Percentiles rank a stretch among this genome's conserved stretches.
Evolutionary conservation across 2,888 invertebrate genomes (phyloP).

Genomic region (Phalera bucephala): DNA sequence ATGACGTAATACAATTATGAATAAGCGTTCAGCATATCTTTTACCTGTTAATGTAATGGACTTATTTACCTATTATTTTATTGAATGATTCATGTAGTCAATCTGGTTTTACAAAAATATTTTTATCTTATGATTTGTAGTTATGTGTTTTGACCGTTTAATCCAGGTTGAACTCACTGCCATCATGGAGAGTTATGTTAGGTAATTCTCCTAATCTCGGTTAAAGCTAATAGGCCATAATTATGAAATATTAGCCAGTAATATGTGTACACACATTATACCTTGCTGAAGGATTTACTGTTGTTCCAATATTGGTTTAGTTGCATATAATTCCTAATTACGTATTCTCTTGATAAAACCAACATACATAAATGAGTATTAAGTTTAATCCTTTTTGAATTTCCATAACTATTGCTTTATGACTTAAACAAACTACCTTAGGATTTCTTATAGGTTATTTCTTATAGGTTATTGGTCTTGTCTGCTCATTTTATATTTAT

Average conservation of each 20-base stretch:
- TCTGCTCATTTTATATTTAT: too few species aligned
- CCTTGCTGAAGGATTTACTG: conserved; percentile 42
- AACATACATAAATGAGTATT: conserved; percentile 13
- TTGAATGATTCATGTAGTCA: too few species aligned
- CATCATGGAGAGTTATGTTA: conserved; percentile 48
- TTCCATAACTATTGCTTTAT: too few species aligned
- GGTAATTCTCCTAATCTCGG: conserved; percentile 49
- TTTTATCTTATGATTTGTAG: conserved; percentile 45
- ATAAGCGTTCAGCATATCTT: too few species aligned
- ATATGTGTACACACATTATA: conserved; percentile 24
- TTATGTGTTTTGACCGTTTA: conserved; percentile 57
- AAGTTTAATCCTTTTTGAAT: conserved; percentile 11
- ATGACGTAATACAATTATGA: too few species aligned
- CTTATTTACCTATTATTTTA: too few species aligned
- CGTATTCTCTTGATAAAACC: conserved; percentile 5
- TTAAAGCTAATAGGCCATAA: conserved; percentile 43
- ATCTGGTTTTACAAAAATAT: too few species aligned
- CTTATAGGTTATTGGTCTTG: too few species aligned
- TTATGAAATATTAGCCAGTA: conserved; percentile 50
- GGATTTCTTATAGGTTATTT: too few species aligned
- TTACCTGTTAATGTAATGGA: too few species aligned
- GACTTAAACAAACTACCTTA: too few species aligned
- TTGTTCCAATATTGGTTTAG: conserved; percentile 43
- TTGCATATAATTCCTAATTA: conserved; percentile 24
- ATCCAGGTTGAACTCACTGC: conserved; percentile 38